Evolutionary conservation across 92 coral and sea anemone species (phyloP).

Genomic region (Siderastrea radians): DNA sequence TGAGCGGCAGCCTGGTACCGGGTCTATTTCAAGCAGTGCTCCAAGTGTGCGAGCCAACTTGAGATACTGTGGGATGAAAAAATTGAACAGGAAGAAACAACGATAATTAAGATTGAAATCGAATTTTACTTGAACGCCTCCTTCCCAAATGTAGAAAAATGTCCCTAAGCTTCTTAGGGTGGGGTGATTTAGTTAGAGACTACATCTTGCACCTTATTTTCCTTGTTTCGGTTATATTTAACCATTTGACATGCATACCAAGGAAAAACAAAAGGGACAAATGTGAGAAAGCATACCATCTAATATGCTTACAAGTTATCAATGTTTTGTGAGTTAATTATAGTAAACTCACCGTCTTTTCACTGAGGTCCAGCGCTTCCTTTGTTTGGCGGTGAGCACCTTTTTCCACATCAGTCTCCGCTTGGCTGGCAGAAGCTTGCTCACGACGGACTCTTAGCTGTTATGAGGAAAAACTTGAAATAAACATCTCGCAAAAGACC

Average conservation of each 20-base stretch:
- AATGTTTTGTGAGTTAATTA: background rate
- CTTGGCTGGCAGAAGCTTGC: constrained; percentile 72
- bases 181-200: too few species aligned
- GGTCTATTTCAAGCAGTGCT: constrained; percentile 79
- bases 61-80: constrained; percentile 65
- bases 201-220: too few species aligned
- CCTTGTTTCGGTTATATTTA: too few species aligned
- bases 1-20: constrained; percentile 88
- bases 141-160: background rate
- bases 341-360: constrained; percentile 79
- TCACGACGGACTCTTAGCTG: constrained; percentile 84
- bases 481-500: background rate
- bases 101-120: background rate
- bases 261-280: background rate
- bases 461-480: background rate
- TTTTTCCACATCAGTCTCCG: constrained; percentile 83
- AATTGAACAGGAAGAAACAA: background rate
- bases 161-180: too few species aligned
- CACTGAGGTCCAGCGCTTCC: constrained; percentile 89
- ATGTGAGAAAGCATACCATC: background rate
- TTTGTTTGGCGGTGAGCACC: constrained; percentile 91
- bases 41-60: constrained; percentile 83
- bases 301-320: background rate
- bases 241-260: background rate
- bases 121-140: background rate